phyloP scores from a whole-genome alignment of 2,888 invertebrate species.

The Crepidodera aurea region DNA sequence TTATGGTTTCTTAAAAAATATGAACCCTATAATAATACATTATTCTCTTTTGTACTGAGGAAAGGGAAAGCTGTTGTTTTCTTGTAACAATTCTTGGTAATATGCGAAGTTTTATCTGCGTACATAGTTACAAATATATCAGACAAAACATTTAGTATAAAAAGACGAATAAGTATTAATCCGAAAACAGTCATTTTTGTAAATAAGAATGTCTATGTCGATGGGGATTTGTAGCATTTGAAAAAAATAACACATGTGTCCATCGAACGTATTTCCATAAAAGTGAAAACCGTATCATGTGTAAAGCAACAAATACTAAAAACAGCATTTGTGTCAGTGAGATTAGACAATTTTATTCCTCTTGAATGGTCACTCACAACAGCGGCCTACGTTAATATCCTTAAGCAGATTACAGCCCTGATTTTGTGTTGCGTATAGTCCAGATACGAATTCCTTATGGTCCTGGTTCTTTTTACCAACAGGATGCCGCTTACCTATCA shows the following conservation, averaged over 20 bases:
- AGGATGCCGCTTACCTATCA: constrained; percentile 48
- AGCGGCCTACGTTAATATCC: constrained; percentile 57
- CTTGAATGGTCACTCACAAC: constrained; percentile 59
- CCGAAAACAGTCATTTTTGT: too few species aligned
- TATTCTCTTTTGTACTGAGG: too few species aligned
- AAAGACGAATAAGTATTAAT: too few species aligned
- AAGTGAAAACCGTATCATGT: constrained; percentile 36
- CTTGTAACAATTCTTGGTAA: too few species aligned
- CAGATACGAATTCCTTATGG: constrained; percentile 42
- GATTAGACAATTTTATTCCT: constrained; percentile 59
- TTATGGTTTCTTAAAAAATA: too few species aligned
- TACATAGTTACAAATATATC: too few species aligned
- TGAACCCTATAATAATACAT: too few species aligned
- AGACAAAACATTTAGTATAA: too few species aligned
- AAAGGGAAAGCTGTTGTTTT: too few species aligned
- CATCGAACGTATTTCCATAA: constrained; percentile 23
- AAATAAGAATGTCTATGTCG: too few species aligned
- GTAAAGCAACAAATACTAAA: constrained; percentile 37
- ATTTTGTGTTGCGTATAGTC: constrained; percentile 42
- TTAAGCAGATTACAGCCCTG: constrained; percentile 61
- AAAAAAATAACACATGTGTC: neutral
- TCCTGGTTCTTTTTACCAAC: constrained; percentile 44
- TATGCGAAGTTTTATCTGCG: too few species aligned
- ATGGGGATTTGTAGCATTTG: too few species aligned
- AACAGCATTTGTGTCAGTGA: constrained; percentile 44